These are phyloP conservation scores for Hafferia zeledoni DNA, from an alignment of 2,797 vertebrate genomes.

Conservation along the genomic window DNA sequence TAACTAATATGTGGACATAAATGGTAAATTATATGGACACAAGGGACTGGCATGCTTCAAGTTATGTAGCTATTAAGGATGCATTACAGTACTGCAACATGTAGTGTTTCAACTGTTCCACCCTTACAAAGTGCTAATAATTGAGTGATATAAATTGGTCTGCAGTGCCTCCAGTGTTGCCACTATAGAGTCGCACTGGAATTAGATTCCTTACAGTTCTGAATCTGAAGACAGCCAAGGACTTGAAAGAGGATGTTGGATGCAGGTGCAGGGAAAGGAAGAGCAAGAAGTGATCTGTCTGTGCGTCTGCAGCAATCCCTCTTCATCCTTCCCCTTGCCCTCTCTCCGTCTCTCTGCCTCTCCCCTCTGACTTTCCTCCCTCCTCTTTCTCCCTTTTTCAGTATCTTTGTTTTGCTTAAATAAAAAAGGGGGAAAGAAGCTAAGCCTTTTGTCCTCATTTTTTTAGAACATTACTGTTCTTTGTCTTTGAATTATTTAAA, in stretches of 20 bases:
- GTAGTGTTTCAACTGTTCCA: neutral
- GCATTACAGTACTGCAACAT: neutral
- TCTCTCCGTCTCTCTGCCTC: neutral
- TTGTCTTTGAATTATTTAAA: neutral
- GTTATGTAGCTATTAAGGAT: neutral
- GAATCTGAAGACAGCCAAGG: neutral
- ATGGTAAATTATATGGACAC: neutral
- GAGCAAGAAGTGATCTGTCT: neutral
- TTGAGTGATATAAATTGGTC: neutral
- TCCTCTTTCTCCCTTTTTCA: fast-evolving
- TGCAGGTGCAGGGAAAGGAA: neutral
- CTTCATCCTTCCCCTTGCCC: neutral
- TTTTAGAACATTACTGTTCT: neutral
- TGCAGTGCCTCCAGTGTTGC: slow-evolving; percentile 28
- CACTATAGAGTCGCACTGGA: neutral
- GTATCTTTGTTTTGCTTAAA: neutral
- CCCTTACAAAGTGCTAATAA: neutral
- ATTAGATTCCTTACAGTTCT: neutral
- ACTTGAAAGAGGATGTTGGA: neutral
- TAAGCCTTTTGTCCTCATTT: neutral
- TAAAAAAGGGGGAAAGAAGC: neutral
- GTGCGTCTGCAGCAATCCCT: neutral
- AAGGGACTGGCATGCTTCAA: neutral
- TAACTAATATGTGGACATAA: neutral
- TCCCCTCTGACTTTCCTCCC: fast-evolving